Evolutionary conservation across 1,140 invertebrate genomes (phyloP).

Genomic region (Anthonomus grandis): DNA sequence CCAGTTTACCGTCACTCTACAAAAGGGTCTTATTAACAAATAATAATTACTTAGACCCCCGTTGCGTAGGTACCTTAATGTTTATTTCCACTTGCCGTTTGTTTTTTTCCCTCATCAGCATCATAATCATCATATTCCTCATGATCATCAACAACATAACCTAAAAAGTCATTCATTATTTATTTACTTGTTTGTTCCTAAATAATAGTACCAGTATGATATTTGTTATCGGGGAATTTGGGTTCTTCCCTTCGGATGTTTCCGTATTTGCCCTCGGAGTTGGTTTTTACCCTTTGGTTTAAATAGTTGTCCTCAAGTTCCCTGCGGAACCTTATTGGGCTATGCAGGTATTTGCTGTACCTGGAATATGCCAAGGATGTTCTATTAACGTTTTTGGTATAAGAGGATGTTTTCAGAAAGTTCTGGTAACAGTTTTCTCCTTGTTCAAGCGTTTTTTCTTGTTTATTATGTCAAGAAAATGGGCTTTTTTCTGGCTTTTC

Average conservation of each 20-base stretch:
- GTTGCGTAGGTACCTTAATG: constrained; percentile 6
- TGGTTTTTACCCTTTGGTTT: neutral
- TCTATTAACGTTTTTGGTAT: too few species aligned
- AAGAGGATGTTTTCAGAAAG: too few species aligned
- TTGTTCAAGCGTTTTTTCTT: too few species aligned
- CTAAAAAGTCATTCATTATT: too few species aligned
- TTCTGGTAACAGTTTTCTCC: too few species aligned
- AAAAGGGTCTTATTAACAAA: neutral
- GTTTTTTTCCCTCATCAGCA: neutral
- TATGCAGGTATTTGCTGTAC: constrained; percentile 23
- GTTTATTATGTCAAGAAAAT: too few species aligned
- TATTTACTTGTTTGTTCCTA: too few species aligned
- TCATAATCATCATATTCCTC: neutral
- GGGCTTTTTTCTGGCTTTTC: too few species aligned
- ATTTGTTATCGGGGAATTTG: constrained; percentile 5
- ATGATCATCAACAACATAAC: neutral
- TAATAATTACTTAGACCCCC: neutral
- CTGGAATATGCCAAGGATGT: too few species aligned
- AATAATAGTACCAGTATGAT: neutral
- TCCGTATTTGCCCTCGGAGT: constrained; percentile 4
- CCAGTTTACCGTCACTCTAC: constrained; percentile 16
- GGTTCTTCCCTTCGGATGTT: neutral
- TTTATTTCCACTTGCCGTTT: constrained; percentile 18
- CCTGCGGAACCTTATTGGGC: constrained; percentile 16
- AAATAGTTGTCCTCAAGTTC: constrained; percentile 6